These are phyloP conservation scores for Scaptomyza polygonia DNA, from an alignment of 2,888 invertebrate species.

Conservation along the genomic window DNA sequence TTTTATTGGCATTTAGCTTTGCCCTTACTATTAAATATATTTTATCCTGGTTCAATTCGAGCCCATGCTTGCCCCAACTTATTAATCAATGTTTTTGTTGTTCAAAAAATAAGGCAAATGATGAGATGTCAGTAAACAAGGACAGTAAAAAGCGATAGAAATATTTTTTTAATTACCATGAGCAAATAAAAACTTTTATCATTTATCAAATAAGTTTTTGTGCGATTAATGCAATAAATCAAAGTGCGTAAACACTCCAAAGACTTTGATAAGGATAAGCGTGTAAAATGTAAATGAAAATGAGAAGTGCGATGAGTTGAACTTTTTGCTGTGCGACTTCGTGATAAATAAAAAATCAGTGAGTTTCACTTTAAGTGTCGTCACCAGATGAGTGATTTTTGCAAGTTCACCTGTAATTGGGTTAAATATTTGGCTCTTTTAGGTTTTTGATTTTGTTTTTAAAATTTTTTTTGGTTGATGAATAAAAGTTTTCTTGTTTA, in stretches of 20 bases:
- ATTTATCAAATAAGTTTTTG: slow-evolving; percentile 64
- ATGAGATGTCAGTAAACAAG: slow-evolving; percentile 39
- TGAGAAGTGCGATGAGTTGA: slow-evolving; percentile 29
- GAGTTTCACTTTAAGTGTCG: slow-evolving; percentile 22
- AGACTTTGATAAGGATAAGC: slow-evolving; percentile 25
- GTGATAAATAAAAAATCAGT: slow-evolving; percentile 17
- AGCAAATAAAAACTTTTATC: slow-evolving; percentile 71
- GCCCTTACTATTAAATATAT: background rate
- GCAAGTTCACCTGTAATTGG: background rate
- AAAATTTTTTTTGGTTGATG: background rate
- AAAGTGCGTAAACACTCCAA: slow-evolving; percentile 65
- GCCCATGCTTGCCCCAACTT: background rate
- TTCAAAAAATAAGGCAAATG: slow-evolving; percentile 5
- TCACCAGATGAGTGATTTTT: slow-evolving; percentile 15
- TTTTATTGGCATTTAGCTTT: background rate
- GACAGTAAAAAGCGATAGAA: slow-evolving; percentile 36
- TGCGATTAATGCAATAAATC: slow-evolving; percentile 70
- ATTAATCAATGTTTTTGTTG: background rate
- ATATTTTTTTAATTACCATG: slow-evolving; percentile 72
- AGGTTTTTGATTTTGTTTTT: background rate
- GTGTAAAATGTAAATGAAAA: background rate
- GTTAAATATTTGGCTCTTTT: background rate
- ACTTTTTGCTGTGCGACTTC: slow-evolving; percentile 14
- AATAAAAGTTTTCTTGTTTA: background rate
- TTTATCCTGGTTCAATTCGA: background rate